Evolutionary conservation across 2,797 vertebrate species (phyloP).

Genomic region (Podarcis lilfordi): DNA sequence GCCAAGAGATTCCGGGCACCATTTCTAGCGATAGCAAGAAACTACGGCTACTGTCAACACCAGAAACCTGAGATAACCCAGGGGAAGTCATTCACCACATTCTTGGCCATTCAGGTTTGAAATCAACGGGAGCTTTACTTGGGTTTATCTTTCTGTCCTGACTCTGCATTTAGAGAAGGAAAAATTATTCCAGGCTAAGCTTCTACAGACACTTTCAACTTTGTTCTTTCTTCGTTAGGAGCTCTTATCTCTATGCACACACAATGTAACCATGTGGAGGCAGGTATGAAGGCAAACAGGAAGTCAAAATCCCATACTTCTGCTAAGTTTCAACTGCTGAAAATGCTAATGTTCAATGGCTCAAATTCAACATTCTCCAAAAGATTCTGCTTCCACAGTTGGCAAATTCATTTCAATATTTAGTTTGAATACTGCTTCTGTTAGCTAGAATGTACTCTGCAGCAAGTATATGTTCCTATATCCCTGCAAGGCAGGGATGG

Average conservation of each 20-base stretch:
- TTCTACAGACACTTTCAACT: background rate
- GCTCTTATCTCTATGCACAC: no score
- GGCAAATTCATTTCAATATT: background rate
- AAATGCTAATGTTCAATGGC: background rate
- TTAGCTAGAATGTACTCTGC: background rate
- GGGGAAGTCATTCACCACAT: conserved; percentile 26
- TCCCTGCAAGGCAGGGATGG: no score
- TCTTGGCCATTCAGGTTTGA: background rate
- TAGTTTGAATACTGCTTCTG: background rate
- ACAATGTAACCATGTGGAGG: background rate
- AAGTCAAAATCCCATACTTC: background rate
- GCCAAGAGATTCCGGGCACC: background rate
- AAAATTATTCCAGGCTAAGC: background rate
- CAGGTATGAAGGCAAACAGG: background rate
- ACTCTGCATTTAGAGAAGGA: background rate
- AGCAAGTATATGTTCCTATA: background rate
- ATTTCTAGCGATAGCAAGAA: conserved; percentile 22
- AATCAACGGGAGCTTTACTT: background rate
- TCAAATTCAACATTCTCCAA: background rate
- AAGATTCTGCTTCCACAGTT: background rate
- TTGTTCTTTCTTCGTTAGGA: background rate
- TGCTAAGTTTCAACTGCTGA: no score
- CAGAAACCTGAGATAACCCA: conserved; percentile 12
- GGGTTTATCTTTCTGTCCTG: background rate
- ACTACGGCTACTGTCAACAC: conserved; percentile 7